phyloP scores from a whole-genome alignment of 2,113 vertebrate species.

The Camelus dromedarius region DNA sequence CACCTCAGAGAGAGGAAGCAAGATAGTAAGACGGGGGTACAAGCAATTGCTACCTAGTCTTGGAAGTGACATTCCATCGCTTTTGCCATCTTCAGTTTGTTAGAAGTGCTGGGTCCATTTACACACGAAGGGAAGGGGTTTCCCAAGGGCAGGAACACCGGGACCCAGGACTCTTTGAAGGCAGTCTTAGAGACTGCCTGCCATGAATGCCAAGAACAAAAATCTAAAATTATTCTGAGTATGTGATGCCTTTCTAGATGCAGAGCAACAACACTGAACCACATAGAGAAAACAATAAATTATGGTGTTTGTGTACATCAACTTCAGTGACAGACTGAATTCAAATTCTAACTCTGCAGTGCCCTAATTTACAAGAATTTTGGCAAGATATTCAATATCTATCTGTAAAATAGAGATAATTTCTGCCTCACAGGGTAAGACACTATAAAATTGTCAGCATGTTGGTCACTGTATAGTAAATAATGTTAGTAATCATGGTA shows the following conservation, averaged over 20 bases:
- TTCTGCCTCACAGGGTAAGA: neutral
- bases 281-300: neutral
- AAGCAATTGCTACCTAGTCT: neutral
- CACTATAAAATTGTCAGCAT: neutral
- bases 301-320: neutral
- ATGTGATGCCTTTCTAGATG: neutral
- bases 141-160: rapidly evolving
- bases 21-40: neutral
- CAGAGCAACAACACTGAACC: neutral
- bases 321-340: neutral
- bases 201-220: neutral
- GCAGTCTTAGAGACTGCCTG: neutral
- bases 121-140: neutral
- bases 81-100: neutral
- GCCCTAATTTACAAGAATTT: neutral
- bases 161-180: neutral
- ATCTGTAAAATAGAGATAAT: neutral
- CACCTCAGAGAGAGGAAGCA: neutral
- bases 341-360: neutral
- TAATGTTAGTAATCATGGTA: neutral
- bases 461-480: neutral
- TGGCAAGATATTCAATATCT: neutral
- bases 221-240: neutral
- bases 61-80: neutral
- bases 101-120: neutral